These are phyloP conservation scores for Meloidogyne floridensis DNA, from an alignment of 1,140 invertebrate species.

Conservation along the genomic window DNA sequence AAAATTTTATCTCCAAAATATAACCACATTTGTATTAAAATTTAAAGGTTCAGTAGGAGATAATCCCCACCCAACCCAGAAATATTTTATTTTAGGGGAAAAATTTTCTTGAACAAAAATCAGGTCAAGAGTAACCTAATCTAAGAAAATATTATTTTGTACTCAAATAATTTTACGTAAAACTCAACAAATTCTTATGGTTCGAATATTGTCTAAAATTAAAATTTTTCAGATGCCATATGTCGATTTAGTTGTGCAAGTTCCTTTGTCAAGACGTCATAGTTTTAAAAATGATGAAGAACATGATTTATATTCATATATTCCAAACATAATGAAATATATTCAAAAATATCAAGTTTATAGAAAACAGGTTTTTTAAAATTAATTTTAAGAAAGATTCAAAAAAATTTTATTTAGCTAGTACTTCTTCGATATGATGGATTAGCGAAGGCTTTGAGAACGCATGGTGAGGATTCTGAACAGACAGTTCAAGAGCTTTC, in stretches of 20 bases:
- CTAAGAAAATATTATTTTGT: no score
- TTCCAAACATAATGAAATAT: slow-evolving; percentile 56
- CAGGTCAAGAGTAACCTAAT: no score
- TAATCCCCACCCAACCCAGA: no score
- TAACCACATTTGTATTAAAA: no score
- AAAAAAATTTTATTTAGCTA: slow-evolving; percentile 30
- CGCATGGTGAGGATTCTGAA: slow-evolving; percentile 53
- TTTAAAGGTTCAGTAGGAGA: no score
- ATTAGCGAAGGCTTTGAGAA: slow-evolving; percentile 47
- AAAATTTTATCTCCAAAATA: no score
- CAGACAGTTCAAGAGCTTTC: slow-evolving; percentile 50
- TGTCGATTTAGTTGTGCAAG: slow-evolving; percentile 62
- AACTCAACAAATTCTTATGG: no score
- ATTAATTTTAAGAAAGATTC: not conserved
- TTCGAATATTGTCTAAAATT: not conserved
- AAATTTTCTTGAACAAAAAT: no score
- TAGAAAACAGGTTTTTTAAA: slow-evolving; percentile 52
- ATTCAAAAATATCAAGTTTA: slow-evolving; percentile 62
- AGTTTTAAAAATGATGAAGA: slow-evolving; percentile 54
- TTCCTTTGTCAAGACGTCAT: slow-evolving; percentile 51
- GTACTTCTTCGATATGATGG: slow-evolving; percentile 58
- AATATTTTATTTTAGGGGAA: no score
- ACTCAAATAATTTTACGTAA: no score
- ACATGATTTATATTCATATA: slow-evolving; percentile 47
- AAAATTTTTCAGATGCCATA: slow-evolving; percentile 51